phyloP scores from a whole-genome alignment of 2,797 vertebrate species.

The Chrysocyon brachyurus region DNA sequence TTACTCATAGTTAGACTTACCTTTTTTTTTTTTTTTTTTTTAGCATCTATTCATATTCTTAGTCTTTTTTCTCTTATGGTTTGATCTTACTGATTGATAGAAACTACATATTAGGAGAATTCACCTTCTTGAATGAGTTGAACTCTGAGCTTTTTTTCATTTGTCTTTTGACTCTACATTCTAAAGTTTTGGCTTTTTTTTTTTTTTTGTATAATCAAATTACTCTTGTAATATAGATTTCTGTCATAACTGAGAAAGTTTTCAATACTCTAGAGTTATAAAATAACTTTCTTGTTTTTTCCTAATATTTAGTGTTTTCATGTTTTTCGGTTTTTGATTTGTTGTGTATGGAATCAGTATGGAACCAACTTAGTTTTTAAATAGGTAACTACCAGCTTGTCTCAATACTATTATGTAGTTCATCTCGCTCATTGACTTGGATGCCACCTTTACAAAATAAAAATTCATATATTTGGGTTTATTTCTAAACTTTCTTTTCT shows the following conservation, averaged over 20 bases:
- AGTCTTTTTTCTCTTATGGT: not conserved
- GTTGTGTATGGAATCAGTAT: not conserved
- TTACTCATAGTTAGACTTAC: not conserved
- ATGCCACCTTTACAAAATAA: conserved; percentile 27
- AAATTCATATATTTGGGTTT: not conserved
- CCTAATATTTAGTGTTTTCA: not conserved
- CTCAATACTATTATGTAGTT: not conserved
- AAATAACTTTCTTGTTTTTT: not conserved
- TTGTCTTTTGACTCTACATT: not conserved
- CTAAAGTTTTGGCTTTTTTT: not conserved
- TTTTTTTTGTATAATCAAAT: not conserved
- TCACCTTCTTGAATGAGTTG: not conserved
- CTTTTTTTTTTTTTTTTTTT: not conserved
- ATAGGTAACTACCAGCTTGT: not conserved
- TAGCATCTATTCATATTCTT: not conserved
- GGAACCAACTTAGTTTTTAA: conserved; percentile 26
- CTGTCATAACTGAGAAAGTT: not conserved
- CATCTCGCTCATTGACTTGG: conserved; percentile 33
- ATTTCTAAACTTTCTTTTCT: conserved; percentile 5
- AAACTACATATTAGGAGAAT: not conserved
- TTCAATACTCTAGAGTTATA: not conserved
- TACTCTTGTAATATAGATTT: not conserved
- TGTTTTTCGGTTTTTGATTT: conserved; percentile 16
- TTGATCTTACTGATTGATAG: not conserved
- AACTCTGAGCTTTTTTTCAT: not conserved